Evolutionary conservation across 2,888 invertebrate species (phyloP).

Genomic region (Drosophila pullipes): DNA sequence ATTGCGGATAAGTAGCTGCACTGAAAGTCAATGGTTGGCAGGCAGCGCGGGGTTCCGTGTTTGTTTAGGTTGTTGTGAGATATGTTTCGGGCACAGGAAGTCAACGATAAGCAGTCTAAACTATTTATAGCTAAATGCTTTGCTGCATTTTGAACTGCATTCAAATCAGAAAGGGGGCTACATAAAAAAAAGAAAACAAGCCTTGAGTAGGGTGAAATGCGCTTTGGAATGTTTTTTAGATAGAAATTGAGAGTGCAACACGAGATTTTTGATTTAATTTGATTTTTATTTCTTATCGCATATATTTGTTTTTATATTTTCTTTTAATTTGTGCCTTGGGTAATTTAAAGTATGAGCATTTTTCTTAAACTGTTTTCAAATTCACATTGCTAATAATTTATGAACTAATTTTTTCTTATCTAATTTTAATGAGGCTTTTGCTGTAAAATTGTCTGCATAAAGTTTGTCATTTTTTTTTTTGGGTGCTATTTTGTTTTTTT

Average conservation of each 20-base stretch:
- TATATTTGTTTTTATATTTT: background rate
- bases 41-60: constrained; percentile 20
- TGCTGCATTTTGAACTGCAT: constrained; percentile 25
- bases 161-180: background rate
- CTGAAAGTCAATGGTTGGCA: constrained; percentile 19
- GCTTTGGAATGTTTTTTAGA: constrained; percentile 7
- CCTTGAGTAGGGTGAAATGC: background rate
- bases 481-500: background rate
- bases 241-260: background rate
- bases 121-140: constrained; percentile 52
- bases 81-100: constrained; percentile 47
- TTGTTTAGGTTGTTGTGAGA: constrained; percentile 49
- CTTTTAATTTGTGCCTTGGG: background rate
- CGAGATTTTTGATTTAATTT: background rate
- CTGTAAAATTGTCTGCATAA: constrained; percentile 1
- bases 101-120: constrained; percentile 48
- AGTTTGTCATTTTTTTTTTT: background rate
- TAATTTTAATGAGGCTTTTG: constrained; percentile 3
- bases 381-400: background rate
- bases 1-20: constrained; percentile 43
- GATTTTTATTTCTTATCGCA: background rate
- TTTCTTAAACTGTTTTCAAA: background rate
- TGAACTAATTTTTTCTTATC: background rate
- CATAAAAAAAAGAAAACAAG: background rate
- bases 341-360: background rate